Evolutionary conservation across 2,113 vertebrate species (phyloP).

Genomic region (Trochalopteron elliotii): DNA sequence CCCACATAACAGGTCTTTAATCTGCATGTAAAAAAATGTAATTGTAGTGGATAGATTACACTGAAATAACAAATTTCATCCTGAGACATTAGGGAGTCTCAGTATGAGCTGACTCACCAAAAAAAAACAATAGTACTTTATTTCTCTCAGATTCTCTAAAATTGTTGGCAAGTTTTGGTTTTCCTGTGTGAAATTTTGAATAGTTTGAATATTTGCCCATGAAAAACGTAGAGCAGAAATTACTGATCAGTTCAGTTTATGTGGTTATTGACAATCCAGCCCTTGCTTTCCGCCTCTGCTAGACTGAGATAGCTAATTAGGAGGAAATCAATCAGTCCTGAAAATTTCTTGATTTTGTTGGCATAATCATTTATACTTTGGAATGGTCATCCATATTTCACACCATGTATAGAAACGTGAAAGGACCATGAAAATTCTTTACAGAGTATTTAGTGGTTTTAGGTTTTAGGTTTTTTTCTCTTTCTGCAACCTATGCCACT

Average conservation of each 20-base stretch:
- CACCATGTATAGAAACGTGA: neutral
- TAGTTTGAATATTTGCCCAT: neutral
- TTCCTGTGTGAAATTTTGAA: neutral
- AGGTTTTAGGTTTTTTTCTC: neutral
- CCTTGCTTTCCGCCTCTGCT: neutral
- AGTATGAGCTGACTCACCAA: neutral
- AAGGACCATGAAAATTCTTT: neutral
- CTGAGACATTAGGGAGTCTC: neutral
- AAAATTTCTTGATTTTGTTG: neutral
- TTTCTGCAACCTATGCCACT: neutral
- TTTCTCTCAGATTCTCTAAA: neutral
- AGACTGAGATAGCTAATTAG: neutral
- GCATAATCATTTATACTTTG: neutral
- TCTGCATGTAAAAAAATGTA: neutral
- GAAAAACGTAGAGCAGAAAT: neutral
- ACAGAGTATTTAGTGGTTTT: neutral
- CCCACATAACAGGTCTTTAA: neutral
- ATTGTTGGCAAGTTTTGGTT: neutral
- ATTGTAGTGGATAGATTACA: neutral
- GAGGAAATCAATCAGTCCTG: neutral
- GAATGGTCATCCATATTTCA: neutral
- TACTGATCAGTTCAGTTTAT: neutral
- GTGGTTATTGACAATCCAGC: neutral
- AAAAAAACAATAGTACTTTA: neutral
- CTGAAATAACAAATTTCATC: neutral